Percentiles rank a stretch among this genome's conserved stretches.
These are phyloP conservation scores for Drosophila guanche DNA, from an alignment of 1,140 invertebrate genomes.

Conservation along the genomic window DNA sequence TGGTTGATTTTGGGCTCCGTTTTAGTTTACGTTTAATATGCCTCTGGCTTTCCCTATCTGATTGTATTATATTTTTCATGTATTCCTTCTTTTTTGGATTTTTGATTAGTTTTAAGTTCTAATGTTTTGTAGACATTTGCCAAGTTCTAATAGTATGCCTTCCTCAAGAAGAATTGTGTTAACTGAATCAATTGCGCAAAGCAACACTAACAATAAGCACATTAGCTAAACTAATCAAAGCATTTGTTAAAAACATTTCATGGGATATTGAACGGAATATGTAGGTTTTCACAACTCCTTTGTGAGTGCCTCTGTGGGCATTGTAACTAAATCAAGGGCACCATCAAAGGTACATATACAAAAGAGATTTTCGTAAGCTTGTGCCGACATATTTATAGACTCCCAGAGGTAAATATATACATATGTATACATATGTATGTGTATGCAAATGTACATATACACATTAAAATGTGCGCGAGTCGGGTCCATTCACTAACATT, in stretches of 20 bases:
- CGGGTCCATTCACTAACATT: conserved; percentile 28
- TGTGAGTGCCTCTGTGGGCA: conserved; percentile 10
- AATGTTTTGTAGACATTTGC: conserved; percentile 24
- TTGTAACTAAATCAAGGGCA: conserved; percentile 62
- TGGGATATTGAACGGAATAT: conserved; percentile 27
- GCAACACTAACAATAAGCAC: conserved; percentile 21
- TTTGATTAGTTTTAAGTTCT: conserved; percentile 13
- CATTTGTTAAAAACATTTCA: neutral
- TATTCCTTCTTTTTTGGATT: conserved; percentile 16
- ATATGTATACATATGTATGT: neutral
- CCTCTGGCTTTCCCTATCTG: conserved; percentile 16
- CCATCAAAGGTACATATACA: conserved; percentile 12
- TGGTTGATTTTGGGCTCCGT: conserved; percentile 44
- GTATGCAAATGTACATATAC: too few relatives aligned
- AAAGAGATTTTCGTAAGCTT: conserved; percentile 42
- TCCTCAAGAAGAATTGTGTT: conserved; percentile 11
- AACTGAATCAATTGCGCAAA: conserved; percentile 29
- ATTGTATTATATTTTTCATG: conserved; percentile 18
- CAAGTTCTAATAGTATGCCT: conserved; percentile 26
- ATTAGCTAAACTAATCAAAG: conserved; percentile 5
- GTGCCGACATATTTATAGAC: conserved; percentile 52
- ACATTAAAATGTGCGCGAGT: conserved; percentile 14
- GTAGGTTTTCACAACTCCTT: conserved; percentile 45
- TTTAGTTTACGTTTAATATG: conserved; percentile 35
- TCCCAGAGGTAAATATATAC: conserved; percentile 2